Conservation (phyloP, 2,797 vertebrate genomes). For the Sebastes elongatus region DNA sequence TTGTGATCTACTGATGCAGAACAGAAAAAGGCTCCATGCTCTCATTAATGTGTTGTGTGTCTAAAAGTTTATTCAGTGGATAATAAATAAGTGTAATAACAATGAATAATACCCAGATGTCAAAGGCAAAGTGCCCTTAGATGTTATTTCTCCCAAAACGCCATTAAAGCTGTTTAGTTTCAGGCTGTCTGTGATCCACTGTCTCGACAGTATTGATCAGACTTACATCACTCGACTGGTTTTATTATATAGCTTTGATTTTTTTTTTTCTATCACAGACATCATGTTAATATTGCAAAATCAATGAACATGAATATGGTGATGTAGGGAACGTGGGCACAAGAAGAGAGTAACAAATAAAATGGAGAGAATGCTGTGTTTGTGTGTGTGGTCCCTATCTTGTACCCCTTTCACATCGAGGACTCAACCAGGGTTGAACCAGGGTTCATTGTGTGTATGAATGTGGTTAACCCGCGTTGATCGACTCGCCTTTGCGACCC, state of each 20-base stretch:
- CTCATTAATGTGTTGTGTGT: constrained; percentile 11
- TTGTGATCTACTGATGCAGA: neutral
- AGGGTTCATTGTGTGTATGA: too few species aligned
- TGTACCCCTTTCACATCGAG: too few species aligned
- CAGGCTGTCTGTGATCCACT: constrained; percentile 44
- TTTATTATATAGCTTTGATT: constrained; percentile 65
- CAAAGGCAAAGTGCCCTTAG: constrained; percentile 37
- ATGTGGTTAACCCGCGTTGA: too few species aligned
- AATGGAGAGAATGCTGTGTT: neutral
- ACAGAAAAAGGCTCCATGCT: neutral
- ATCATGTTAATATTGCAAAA: constrained; percentile 57
- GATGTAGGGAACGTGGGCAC: constrained; percentile 29
- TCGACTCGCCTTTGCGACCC: too few species aligned
- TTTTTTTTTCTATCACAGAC: constrained; percentile 55
- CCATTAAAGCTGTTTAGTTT: constrained; percentile 57
- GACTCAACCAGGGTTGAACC: too few species aligned
- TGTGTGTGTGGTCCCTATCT: neutral
- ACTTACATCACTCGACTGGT: constrained; percentile 57
- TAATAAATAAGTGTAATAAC: constrained; percentile 50
- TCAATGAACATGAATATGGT: constrained; percentile 65
- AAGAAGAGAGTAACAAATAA: constrained; percentile 19
- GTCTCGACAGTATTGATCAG: constrained; percentile 74
- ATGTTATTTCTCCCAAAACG: constrained; percentile 59
- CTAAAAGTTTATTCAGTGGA: constrained; percentile 29
- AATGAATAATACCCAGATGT: constrained; percentile 46